Conservation (phyloP, 2,113 vertebrate genomes). For the Eulacestoma nigropectus region DNA sequence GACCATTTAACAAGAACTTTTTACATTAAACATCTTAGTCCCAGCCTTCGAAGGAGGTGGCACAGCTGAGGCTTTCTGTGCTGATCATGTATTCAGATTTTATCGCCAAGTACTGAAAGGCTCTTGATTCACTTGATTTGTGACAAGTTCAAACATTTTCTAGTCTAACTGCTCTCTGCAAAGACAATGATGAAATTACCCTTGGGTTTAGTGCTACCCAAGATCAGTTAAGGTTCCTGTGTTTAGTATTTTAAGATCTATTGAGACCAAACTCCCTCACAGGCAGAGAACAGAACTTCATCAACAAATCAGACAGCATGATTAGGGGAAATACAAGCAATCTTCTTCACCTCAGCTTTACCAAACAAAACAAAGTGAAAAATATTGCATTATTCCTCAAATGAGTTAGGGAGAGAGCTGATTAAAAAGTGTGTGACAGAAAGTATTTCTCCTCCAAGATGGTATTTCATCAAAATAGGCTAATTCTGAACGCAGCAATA, state of each 20-base stretch:
- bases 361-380: background rate
- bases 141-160: background rate
- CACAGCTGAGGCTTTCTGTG: background rate
- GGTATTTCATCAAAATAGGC: background rate
- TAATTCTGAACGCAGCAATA: background rate
- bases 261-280: background rate
- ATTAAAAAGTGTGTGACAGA: background rate
- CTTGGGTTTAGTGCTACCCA: background rate
- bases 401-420: background rate
- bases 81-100: background rate
- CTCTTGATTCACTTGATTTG: background rate
- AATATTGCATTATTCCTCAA: background rate
- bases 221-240: background rate
- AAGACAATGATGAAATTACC: background rate
- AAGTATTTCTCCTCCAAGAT: background rate
- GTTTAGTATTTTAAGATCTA: background rate
- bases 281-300: background rate
- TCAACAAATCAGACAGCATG: background rate
- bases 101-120: background rate
- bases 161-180: background rate
- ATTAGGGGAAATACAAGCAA: background rate
- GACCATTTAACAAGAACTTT: background rate
- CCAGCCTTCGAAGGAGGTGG: background rate
- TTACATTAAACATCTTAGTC: background rate
- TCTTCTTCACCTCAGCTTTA: background rate